phyloP scores from a whole-genome alignment of 2,113 vertebrate genomes.

The Seriola quinqueradiata region DNA sequence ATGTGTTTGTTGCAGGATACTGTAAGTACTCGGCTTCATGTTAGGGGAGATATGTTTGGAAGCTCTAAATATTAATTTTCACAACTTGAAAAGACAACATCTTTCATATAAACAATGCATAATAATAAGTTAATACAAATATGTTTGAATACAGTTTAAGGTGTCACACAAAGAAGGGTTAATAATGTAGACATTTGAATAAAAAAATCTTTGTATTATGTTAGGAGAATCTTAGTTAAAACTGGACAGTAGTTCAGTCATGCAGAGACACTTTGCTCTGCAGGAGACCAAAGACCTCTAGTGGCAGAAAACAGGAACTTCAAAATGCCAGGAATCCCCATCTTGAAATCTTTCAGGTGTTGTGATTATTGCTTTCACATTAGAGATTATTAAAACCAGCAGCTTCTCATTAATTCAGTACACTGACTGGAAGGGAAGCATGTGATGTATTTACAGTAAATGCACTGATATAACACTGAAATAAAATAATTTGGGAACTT shows the following conservation, averaged over 20 bases:
- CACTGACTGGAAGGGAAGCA: background rate
- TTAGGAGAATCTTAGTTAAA: background rate
- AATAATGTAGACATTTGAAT: background rate
- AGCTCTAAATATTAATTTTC: too few species aligned
- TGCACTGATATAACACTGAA: background rate
- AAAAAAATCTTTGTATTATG: too few species aligned
- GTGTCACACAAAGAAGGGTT: background rate
- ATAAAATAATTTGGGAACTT: background rate
- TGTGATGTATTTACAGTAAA: background rate
- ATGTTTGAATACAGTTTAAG: too few species aligned
- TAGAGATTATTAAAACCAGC: background rate
- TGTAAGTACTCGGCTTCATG: too few species aligned
- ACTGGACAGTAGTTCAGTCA: background rate
- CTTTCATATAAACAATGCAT: too few species aligned
- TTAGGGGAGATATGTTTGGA: too few species aligned
- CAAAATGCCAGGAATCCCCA: background rate
- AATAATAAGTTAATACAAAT: too few species aligned
- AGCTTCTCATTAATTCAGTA: background rate
- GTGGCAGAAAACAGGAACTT: slow-evolving; percentile 56
- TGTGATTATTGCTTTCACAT: background rate
- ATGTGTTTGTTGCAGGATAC: too few species aligned
- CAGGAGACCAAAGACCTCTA: slow-evolving; percentile 47
- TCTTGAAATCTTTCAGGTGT: background rate
- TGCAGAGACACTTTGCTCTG: background rate
- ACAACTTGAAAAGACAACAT: too few species aligned